Conservation (phyloP, 1,140 invertebrate genomes). For the Drosophila tani region DNA sequence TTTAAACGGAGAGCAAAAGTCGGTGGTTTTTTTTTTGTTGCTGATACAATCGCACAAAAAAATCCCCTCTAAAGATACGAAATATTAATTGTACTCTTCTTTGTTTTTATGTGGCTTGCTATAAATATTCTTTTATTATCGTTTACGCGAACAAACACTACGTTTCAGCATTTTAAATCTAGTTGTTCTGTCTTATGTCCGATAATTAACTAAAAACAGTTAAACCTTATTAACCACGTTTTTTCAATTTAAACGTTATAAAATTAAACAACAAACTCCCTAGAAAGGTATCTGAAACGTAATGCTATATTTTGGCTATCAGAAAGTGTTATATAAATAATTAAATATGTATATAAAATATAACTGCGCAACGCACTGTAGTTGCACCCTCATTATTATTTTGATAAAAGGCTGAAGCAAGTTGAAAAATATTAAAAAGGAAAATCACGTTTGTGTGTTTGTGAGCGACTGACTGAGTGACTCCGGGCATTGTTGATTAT, state of each 20-base stretch:
- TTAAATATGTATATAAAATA: no score
- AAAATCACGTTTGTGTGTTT: conserved; percentile 42
- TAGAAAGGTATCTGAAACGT: no score
- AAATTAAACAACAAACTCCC: no score
- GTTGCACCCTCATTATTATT: conserved; percentile 14
- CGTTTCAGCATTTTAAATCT: not conserved
- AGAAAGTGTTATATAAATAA: no score
- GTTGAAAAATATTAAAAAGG: conserved; percentile 60
- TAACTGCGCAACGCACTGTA: conserved; percentile 7
- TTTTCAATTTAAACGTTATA: no score
- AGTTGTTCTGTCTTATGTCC: no score
- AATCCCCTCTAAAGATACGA: not conserved
- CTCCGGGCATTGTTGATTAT: conserved; percentile 56
- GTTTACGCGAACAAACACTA: no score
- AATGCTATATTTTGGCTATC: no score
- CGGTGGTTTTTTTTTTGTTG: no score
- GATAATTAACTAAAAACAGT: no score
- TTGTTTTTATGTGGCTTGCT: not conserved
- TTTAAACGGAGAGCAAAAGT: no score
- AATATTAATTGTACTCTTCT: not conserved
- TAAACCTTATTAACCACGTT: no score
- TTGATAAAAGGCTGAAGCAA: conserved; percentile 39
- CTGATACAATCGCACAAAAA: not conserved
- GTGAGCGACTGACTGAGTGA: conserved; percentile 15
- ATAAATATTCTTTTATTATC: not conserved